Evolutionary conservation across 2,113 vertebrate genomes (phyloP).

Genomic region (Zeus faber): DNA sequence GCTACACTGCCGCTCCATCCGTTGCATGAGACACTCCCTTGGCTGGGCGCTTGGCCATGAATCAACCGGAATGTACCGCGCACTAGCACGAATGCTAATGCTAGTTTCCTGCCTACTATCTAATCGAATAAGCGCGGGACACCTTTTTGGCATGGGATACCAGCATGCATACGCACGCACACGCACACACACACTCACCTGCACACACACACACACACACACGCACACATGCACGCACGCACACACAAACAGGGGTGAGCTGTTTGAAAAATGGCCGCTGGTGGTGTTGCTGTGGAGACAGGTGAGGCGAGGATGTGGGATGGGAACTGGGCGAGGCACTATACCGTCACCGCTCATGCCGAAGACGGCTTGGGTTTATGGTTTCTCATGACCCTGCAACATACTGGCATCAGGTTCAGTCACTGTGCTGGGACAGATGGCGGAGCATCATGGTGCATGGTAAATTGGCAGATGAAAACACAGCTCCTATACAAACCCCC

Average conservation of each 20-base stretch:
- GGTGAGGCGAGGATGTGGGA: too few species aligned
- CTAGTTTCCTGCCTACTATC: slow-evolving; percentile 1
- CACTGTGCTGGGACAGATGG: slow-evolving; percentile 76
- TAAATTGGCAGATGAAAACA: slow-evolving; percentile 70
- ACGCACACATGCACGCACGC: too few species aligned
- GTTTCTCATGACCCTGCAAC: slow-evolving; percentile 72
- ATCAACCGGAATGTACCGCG: slow-evolving; percentile 49
- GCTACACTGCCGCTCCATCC: slow-evolving; percentile 63
- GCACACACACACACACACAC: too few species aligned
- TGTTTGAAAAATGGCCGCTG: neutral
- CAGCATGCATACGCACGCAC: too few species aligned
- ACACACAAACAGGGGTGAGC: too few species aligned
- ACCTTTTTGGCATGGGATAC: neutral
- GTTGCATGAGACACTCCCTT: slow-evolving; percentile 65
- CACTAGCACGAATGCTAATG: slow-evolving; percentile 37
- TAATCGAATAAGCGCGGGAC: neutral
- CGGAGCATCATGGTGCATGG: slow-evolving; percentile 75
- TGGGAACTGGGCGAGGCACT: neutral
- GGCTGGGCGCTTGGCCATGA: slow-evolving; percentile 56
- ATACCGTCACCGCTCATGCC: slow-evolving; percentile 40
- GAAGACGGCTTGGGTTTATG: slow-evolving; percentile 54
- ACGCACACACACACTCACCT: too few species aligned
- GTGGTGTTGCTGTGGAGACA: neutral
- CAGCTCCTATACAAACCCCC: slow-evolving; percentile 41
- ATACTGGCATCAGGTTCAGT: slow-evolving; percentile 69